Base-by-base conservation (phyloP, 1,140 invertebrate genomes). In the Spodoptera frugiperda region DNA sequence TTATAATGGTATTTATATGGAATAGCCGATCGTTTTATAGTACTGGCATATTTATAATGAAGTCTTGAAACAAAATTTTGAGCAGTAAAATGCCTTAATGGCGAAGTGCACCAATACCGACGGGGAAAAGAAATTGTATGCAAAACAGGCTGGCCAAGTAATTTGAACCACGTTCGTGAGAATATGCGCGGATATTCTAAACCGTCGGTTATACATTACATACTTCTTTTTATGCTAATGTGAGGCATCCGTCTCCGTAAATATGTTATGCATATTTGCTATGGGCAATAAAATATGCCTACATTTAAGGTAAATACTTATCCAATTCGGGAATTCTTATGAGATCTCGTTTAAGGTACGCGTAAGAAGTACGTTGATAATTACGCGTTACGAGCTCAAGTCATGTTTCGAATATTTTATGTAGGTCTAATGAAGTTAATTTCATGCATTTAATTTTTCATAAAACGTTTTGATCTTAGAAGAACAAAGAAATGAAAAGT, bases 201-300 rank as follows among this genome's bases (percentile, higher is more conserved):
- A 57, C 59, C 61, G 68, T 70, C 73, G 70, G 30, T 54, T 63
- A 61, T 79, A 75, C 61, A 49, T 78, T 79, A 78, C 76, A 75
- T 78, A 78, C 59, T 81, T 81, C 67, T 83, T 83, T 83, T 79
- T 79, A 79, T 79, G 77, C 61, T 79, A 81, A 83, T 78, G 74
- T 54, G 54, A 81, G 57, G 76, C 81, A 82, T 81, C 74, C 83
- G 79, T 81, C 72, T 77, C 70, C 78, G 48, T 73, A 79, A 77
- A 72, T 79, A 77, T 76, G 76, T 76, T 81, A 81, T 80, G 82
- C 77, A 78, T 83, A 83, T 81, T 81, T 81, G 46, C 54, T 67
- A 65, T 72, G 72, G 46, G 59, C 59, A 54, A 72, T 44, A 67
- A 74, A 76, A 77, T 77, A 77, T 54, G 33, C 53, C 63, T 14